These are phyloP conservation scores for Geotria australis DNA, from an alignment of 2,797 vertebrate species.

Conservation along the genomic window DNA sequence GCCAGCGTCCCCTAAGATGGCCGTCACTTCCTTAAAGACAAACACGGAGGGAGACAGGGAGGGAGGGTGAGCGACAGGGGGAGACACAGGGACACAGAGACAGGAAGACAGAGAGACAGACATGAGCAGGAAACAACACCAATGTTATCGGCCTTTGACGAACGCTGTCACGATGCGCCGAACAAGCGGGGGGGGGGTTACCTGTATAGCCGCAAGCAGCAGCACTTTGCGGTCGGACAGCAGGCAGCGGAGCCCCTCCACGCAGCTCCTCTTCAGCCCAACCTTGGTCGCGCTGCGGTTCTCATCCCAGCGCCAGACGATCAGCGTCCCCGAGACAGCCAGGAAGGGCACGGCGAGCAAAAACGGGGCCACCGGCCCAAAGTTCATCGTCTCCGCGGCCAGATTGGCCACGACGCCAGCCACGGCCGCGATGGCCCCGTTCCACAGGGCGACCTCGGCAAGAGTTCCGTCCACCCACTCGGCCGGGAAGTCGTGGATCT, in stretches of 20 bases:
- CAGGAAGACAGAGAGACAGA: too few relatives aligned
- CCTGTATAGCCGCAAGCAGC: constrained; percentile 35
- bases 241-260: constrained; percentile 42
- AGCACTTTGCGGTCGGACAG: constrained; percentile 44
- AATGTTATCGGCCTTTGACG: too few relatives aligned
- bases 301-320: constrained; percentile 35
- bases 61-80: too few relatives aligned
- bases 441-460: constrained; percentile 40
- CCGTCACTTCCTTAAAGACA: too few relatives aligned
- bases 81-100: too few relatives aligned
- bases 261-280: constrained; percentile 26
- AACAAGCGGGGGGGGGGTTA: too few relatives aligned
- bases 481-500: constrained; percentile 41
- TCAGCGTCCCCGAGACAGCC: constrained; percentile 21
- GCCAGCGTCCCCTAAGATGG: too few relatives aligned
- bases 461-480: constrained; percentile 71
- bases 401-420: constrained; percentile 45
- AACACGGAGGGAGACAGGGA: too few relatives aligned
- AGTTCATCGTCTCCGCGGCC: constrained; percentile 41
- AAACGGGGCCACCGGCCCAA: constrained; percentile 61
- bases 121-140: too few relatives aligned
- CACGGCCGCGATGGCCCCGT: constrained; percentile 35
- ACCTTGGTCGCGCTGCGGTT: constrained; percentile 18
- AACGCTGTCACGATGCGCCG: too few relatives aligned
- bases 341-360: constrained; percentile 46